phyloP scores from a whole-genome alignment of 2,888 invertebrate species.

The Patella ulyssiponensis region DNA sequence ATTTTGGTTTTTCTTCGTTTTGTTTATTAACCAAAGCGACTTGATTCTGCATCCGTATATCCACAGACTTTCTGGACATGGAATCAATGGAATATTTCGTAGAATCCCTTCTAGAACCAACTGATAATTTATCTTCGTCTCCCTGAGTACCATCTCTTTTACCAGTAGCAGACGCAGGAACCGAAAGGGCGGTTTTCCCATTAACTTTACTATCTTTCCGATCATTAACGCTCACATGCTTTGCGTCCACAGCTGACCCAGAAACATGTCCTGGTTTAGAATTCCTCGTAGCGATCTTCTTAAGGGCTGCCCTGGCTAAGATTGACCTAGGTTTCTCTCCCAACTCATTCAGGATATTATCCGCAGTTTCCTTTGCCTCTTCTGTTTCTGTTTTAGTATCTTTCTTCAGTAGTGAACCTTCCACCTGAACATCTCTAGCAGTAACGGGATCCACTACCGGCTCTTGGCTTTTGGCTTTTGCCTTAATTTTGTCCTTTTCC shows the following conservation, averaged over 20 bases:
- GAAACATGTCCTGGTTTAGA: conserved; percentile 7
- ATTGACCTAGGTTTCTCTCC: conserved; percentile 22
- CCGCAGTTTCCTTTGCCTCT: background rate
- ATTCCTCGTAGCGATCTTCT: conserved; percentile 15
- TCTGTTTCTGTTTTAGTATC: conserved; percentile 11
- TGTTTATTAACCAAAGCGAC: background rate
- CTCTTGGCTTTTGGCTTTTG: conserved; percentile 3
- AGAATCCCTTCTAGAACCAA: conserved; percentile 38
- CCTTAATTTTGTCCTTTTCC: conserved; percentile 10
- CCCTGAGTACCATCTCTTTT: conserved; percentile 12
- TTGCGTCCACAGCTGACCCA: conserved; percentile 1
- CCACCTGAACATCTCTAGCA: background rate
- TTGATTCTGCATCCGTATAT: conserved; percentile 32
- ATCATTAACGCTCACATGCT: conserved; percentile 19
- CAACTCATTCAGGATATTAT: background rate
- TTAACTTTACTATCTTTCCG: conserved; percentile 25
- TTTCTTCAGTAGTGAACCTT: background rate
- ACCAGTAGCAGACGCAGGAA: conserved; percentile 26
- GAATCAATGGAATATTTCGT: conserved; percentile 36
- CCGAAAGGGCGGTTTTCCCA: conserved; percentile 36
- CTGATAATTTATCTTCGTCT: conserved; percentile 34
- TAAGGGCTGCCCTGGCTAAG: conserved; percentile 18
- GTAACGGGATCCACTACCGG: background rate
- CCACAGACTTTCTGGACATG: conserved; percentile 42
- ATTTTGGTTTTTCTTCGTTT: conserved; percentile 42